phyloP scores from a whole-genome alignment of 2,888 invertebrate genomes.

The Ectemnius cavifrons region DNA sequence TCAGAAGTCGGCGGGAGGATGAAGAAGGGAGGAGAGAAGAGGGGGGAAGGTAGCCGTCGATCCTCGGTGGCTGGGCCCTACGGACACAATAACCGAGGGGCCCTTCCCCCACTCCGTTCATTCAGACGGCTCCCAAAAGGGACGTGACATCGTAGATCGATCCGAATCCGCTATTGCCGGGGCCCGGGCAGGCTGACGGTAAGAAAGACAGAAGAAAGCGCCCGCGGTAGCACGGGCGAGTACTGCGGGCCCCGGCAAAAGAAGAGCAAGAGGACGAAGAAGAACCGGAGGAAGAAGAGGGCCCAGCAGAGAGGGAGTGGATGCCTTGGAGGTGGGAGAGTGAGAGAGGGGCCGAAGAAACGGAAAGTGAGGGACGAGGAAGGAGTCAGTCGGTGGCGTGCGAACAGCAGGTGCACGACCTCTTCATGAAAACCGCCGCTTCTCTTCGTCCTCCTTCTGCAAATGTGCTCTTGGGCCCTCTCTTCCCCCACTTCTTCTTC shows the following conservation, averaged over 20 bases:
- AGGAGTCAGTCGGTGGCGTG: constrained; percentile 62
- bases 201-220: constrained; percentile 33
- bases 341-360: constrained; percentile 28
- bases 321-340: constrained; percentile 24
- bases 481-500: constrained; percentile 36
- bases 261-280: background rate
- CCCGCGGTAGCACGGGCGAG: constrained; percentile 42
- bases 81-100: too few relatives aligned
- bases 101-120: constrained; percentile 26
- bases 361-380: constrained; percentile 47
- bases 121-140: constrained; percentile 14
- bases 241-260: too few relatives aligned
- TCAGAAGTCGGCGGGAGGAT: constrained; percentile 18
- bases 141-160: constrained; percentile 64
- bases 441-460: constrained; percentile 7
- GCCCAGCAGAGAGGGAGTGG: constrained; percentile 25
- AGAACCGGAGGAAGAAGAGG: constrained; percentile 25
- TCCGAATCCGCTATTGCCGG: constrained; percentile 42
- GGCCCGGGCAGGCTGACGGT: background rate
- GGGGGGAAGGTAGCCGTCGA: constrained; percentile 31
- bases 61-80: background rate
- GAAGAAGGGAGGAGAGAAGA: too few relatives aligned
- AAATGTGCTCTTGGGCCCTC: constrained; percentile 13
- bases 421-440: constrained; percentile 65
- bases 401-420: constrained; percentile 74